Percentiles rank a stretch among this genome's conserved stretches.
These are phyloP conservation scores for Holothuria leucospilota DNA, from an alignment of 53 echinoderm and acorn worm species.

Conservation along the genomic window DNA sequence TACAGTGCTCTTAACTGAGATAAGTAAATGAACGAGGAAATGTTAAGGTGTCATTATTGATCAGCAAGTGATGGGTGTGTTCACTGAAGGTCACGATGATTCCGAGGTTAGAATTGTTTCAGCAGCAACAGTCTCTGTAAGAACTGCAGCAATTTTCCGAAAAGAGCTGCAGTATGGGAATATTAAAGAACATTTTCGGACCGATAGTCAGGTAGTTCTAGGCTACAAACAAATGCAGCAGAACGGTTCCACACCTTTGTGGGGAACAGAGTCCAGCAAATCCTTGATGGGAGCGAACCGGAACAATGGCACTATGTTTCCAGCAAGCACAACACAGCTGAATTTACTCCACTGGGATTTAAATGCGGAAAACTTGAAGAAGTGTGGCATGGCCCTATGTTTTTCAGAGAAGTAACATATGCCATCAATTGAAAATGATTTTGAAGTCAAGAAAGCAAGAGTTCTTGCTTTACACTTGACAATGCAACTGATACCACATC, in stretches of 20 bases:
- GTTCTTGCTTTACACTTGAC: neutral
- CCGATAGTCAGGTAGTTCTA: conserved; percentile 56
- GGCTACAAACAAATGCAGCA: conserved; percentile 54
- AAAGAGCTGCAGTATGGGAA: conserved; percentile 41
- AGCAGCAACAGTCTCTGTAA: conserved; percentile 47
- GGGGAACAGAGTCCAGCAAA: conserved; percentile 48
- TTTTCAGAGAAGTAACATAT: neutral
- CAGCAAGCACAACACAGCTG: conserved; percentile 45
- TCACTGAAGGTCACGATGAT: conserved; percentile 51
- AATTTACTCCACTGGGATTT: conserved; percentile 48
- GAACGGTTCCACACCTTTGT: conserved; percentile 63
- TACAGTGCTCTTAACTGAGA: conserved; percentile 69
- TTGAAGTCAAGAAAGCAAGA: conserved; percentile 53
- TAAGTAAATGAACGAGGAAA: conserved; percentile 39
- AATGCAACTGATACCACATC: neutral
- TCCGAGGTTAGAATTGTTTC: conserved; percentile 46
- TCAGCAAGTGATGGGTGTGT: conserved; percentile 56
- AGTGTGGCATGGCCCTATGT: conserved; percentile 48
- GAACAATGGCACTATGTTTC: conserved; percentile 53
- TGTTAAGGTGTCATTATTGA: conserved; percentile 45
- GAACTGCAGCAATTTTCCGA: conserved; percentile 22
- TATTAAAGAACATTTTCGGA: conserved; percentile 46
- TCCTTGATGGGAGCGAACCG: conserved; percentile 28
- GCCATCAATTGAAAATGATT: conserved; percentile 44
- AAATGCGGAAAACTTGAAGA: conserved; percentile 3